Percentiles rank a stretch among this genome's conserved stretches.
These are phyloP conservation scores for Leptosomus discolor DNA, from an alignment of 2,113 vertebrate genomes.

Conservation along the genomic window DNA sequence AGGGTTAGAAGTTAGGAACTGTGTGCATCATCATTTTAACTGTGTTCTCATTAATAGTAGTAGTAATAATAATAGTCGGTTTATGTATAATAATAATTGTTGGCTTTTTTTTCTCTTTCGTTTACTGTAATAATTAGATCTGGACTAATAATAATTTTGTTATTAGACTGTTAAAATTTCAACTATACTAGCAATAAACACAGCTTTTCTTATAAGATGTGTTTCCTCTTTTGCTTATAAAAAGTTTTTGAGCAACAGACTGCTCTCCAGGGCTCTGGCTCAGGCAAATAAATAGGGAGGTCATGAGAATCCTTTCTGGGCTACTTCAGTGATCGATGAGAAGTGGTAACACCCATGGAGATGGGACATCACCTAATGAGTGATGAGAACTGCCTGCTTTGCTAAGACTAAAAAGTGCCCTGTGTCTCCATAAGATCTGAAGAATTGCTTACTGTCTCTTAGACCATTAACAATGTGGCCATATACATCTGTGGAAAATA, in stretches of 20 bases:
- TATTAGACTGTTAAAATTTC: not conserved
- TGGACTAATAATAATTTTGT: not conserved
- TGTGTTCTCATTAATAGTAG: not conserved
- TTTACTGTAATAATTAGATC: not conserved
- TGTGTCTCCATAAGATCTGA: not conserved
- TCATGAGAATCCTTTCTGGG: not conserved
- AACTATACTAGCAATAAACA: not conserved
- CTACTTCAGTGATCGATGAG: not conserved
- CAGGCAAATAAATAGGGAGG: not conserved
- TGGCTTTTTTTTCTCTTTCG: not conserved
- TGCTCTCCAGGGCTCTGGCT: not conserved
- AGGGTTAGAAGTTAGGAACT: not conserved
- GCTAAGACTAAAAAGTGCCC: not conserved
- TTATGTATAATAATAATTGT: not conserved
- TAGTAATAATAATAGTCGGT: not conserved
- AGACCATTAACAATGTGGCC: not conserved
- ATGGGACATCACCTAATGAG: not conserved
- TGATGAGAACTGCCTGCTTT: not conserved
- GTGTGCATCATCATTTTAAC: not conserved
- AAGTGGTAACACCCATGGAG: not conserved
- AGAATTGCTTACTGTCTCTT: not conserved
- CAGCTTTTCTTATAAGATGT: not conserved
- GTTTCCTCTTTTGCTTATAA: not conserved
- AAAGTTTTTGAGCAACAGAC: not conserved
- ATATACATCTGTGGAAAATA: not conserved